Conservation (phyloP, 2,888 invertebrate species). For the Nycteola revayana region DNA sequence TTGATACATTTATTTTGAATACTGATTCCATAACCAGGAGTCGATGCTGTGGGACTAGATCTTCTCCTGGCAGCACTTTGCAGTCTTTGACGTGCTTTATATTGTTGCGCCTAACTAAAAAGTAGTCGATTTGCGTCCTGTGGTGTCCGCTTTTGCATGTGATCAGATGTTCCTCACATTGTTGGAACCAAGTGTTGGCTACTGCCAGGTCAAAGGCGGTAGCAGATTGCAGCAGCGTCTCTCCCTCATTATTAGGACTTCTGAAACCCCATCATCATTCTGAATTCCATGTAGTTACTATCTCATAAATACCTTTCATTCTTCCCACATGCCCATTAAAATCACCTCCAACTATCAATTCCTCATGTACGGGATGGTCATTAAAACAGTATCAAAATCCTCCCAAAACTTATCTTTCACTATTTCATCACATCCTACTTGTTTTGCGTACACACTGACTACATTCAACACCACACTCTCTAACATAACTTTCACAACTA, state of each 20-base stretch:
- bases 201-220: too few species aligned
- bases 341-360: too few species aligned
- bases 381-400: too few species aligned
- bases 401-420: too few species aligned
- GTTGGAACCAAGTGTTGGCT: neutral
- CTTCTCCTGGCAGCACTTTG: conserved; percentile 1
- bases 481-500: neutral
- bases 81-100: neutral
- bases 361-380: neutral
- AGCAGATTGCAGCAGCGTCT: conserved; percentile 3
- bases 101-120: neutral
- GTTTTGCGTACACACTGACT: too few species aligned
- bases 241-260: neutral
- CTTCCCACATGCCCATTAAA: too few species aligned
- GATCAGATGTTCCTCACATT: neutral
- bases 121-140: neutral
- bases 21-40: neutral
- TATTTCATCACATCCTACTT: conserved; percentile 2
- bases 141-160: conserved; percentile 1
- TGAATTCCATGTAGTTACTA: neutral
- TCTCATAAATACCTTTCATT: neutral
- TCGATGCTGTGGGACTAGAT: neutral
- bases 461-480: neutral
- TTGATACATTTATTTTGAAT: neutral
- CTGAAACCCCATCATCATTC: neutral